A percentile compares a stretch with the other conserved stretches of the same genome.
These are phyloP conservation scores for Spisula solida DNA, from an alignment of 2,888 invertebrate species.

Conservation along the genomic window DNA sequence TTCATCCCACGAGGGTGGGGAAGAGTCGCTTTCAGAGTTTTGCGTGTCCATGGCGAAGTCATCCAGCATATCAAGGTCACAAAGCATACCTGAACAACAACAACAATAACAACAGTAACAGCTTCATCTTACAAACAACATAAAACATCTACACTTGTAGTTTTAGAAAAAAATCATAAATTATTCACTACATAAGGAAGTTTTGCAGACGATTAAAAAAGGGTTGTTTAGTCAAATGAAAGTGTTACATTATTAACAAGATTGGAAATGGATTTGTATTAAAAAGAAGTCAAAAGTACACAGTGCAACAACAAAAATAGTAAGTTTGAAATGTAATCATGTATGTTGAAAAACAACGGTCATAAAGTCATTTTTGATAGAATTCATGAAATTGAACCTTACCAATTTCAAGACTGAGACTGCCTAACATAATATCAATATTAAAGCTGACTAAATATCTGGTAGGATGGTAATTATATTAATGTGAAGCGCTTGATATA, in stretches of 20 bases:
- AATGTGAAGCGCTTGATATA: too few relatives aligned
- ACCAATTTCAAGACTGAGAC: too few relatives aligned
- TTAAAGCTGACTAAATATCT: too few relatives aligned
- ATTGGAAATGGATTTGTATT: background rate
- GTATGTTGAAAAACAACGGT: too few relatives aligned
- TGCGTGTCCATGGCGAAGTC: conserved; percentile 62
- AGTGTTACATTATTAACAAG: background rate
- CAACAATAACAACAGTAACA: conserved; percentile 38
- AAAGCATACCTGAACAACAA: conserved; percentile 64
- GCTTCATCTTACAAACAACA: conserved; percentile 31
- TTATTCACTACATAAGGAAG: background rate
- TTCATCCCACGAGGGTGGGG: conserved; percentile 82
- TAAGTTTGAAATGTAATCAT: too few relatives aligned
- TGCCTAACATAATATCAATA: too few relatives aligned
- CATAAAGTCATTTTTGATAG: too few relatives aligned
- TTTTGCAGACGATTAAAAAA: background rate
- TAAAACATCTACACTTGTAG: too few relatives aligned
- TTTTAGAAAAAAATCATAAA: background rate
- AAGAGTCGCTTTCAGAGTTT: conserved; percentile 78
- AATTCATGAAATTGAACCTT: too few relatives aligned
- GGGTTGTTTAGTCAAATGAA: conserved; percentile 1
- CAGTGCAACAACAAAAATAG: too few relatives aligned
- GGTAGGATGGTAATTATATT: too few relatives aligned
- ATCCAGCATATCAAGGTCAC: conserved; percentile 61
- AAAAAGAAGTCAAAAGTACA: background rate